Evolutionary conservation across 2,113 vertebrate genomes (phyloP).

Genomic region (Eretmochelys imbricata): DNA sequence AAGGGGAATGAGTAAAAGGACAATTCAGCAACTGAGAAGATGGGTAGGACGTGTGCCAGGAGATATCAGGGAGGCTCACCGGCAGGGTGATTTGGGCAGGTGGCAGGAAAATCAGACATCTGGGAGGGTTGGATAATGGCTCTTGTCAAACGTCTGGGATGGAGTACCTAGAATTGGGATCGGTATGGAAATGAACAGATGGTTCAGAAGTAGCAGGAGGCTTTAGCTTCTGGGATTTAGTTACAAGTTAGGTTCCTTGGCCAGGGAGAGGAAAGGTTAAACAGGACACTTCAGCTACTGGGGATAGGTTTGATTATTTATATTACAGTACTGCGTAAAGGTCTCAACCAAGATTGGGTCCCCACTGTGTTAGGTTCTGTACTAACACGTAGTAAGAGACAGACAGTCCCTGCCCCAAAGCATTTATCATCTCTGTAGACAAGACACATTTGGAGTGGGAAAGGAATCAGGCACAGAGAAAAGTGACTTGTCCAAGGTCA

Average conservation of each 20-base stretch:
- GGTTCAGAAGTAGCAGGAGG: neutral
- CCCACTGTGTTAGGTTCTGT: neutral
- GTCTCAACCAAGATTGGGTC: accelerated
- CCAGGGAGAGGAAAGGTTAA: neutral
- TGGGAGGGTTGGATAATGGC: neutral
- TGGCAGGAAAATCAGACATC: neutral
- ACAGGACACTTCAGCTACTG: neutral
- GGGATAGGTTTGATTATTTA: neutral
- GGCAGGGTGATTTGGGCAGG: accelerated
- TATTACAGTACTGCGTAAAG: neutral
- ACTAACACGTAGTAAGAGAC: neutral
- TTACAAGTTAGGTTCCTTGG: neutral
- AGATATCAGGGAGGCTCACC: neutral
- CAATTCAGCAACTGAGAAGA: neutral
- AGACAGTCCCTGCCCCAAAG: too few relatives aligned
- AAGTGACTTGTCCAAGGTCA: neutral
- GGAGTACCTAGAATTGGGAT: accelerated
- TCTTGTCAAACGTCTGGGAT: neutral
- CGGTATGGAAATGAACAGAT: neutral
- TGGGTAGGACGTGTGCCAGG: neutral
- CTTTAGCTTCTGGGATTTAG: neutral
- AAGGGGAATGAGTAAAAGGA: neutral
- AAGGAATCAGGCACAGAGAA: neutral
- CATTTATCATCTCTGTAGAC: too few relatives aligned
- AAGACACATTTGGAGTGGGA: neutral